Evolutionary conservation across 2,797 vertebrate species (phyloP).

Genomic region (Paramormyrops hopkinsi): DNA sequence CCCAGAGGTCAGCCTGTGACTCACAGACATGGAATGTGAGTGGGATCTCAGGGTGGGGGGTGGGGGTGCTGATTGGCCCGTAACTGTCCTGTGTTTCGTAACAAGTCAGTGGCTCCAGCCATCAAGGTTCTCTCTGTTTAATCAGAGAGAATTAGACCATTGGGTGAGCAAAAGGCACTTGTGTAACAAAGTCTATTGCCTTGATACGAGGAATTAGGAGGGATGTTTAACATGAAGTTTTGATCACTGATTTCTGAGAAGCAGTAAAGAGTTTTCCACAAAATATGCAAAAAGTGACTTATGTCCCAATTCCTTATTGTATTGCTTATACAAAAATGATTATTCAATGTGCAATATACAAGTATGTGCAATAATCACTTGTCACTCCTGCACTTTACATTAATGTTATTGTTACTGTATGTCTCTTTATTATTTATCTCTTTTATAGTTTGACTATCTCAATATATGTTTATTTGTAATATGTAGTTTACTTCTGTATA

Average conservation of each 20-base stretch:
- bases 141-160: neutral
- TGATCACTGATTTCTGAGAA: neutral
- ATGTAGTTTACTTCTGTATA: neutral
- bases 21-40: conserved; percentile 47
- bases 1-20: conserved; percentile 18
- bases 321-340: neutral
- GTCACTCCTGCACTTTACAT: neutral
- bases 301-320: neutral
- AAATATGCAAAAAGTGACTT: neutral
- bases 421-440: neutral
- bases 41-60: conserved; percentile 20
- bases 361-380: neutral
- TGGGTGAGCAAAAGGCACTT: neutral
- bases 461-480: neutral
- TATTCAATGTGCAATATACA: neutral
- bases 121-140: neutral
- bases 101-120: neutral
- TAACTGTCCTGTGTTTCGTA: neutral
- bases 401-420: neutral
- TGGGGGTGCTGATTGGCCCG: neutral
- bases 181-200: neutral
- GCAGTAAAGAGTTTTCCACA: neutral
- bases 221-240: neutral
- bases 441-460: neutral
- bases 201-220: neutral